Evolutionary conservation across 1,140 invertebrate species (phyloP).

Genomic region (Asobara japonica): DNA sequence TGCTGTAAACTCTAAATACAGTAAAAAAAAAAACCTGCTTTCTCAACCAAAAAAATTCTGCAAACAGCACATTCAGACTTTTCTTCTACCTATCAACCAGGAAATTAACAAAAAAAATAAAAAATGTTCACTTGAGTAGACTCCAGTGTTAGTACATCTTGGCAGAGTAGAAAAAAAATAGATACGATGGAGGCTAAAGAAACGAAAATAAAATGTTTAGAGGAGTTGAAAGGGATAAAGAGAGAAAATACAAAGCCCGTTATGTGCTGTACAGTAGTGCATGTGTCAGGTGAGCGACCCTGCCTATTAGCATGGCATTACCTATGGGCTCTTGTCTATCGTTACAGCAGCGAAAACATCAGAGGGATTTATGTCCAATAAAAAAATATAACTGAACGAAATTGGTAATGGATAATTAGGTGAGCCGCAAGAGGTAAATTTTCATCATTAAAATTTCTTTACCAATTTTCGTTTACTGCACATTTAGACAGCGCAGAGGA

Average conservation of each 20-base stretch:
- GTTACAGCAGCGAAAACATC: neutral
- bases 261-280: conserved; percentile 33
- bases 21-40: neutral
- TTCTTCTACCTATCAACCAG: neutral
- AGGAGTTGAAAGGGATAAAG: conserved; percentile 15
- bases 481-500: neutral
- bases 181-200: neutral
- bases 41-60: neutral
- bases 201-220: neutral
- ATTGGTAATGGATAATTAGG: conserved; percentile 4
- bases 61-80: neutral
- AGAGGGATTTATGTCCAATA: neutral
- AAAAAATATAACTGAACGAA: neutral
- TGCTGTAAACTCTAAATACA: neutral
- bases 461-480: neutral
- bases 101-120: neutral
- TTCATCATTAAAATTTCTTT: neutral
- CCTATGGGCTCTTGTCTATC: conserved; percentile 28
- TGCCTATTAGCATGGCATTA: conserved; percentile 39
- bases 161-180: neutral
- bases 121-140: neutral
- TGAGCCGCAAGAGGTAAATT: neutral
- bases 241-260: conserved; percentile 33
- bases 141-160: neutral
- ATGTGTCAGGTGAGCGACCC: conserved; percentile 39